Evolutionary conservation across 30 jellyfish, hydroid and myxozoan species (phyloP), one percentile per base, ranked within the genome.

Genomic region (Hydractinia symbiolongicarpus): DNA sequence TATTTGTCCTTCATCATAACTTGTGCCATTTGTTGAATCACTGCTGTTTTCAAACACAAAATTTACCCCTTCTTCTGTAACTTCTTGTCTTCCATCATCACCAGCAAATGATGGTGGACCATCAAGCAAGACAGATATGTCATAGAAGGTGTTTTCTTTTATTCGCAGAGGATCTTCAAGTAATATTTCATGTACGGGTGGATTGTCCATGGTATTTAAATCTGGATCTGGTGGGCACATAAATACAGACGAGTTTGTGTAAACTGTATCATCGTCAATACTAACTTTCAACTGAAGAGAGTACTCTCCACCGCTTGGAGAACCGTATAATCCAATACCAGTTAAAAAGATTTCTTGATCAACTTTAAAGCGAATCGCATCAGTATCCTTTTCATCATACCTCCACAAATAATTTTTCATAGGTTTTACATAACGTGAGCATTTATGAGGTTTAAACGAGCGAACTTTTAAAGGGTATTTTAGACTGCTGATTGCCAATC

Each of bases 91-190:
- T 7, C 98, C 98, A 14, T 87, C 98, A 87, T 93, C 98, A 13
- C 98, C 98, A 54, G 97, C 98, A 93, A 82, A 93, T 14, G 98
- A 93, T 0, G 98, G 98, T n/a, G 98, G 98, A 20, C 98, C 98
- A 54, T 93, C 96, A n/a, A 93, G 58, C 53, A 93, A 55, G 17
- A 93, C 89, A 80, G 86, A 54, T 8, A 93, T 83, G 56, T 87
- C 86, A 78, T 93, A 93, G 54, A 55, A 83, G 4, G 81, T 70
- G 20, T 88, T 79, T 55, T 83, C 96, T 61, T 93, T 83, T 14
- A 93, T 77, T 64, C 83, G 88, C 17, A 93, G 55, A 11, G 98
- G 95, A 64, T 87, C 98, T 53, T 93, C 98, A 79, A 87, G 88
- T 79, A 87, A 16, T 67, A 93, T 84, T 50, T 87, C 89, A 84